These are phyloP conservation scores for Eilema depressum DNA, from an alignment of 2,888 invertebrate species.

Conservation along the genomic window DNA sequence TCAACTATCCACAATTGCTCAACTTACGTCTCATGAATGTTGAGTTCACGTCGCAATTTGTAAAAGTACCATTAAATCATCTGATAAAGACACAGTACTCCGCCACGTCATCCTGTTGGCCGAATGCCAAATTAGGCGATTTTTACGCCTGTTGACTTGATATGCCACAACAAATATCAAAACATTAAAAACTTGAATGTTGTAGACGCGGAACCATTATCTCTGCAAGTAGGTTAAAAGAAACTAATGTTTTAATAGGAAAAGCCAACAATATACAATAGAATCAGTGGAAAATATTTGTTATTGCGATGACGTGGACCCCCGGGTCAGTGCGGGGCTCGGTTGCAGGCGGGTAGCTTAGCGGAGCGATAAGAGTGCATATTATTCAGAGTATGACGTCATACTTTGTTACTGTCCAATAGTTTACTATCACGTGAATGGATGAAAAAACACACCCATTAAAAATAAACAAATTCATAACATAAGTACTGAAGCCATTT, in stretches of 20 bases:
- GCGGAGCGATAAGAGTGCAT: constrained; percentile 27
- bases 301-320: constrained; percentile 73
- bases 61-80: constrained; percentile 46
- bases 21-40: constrained; percentile 33
- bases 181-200: constrained; percentile 40
- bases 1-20: neutral
- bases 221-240: constrained; percentile 69
- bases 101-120: constrained; percentile 48
- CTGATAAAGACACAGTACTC: constrained; percentile 40
- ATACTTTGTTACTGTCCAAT: too few relatives aligned
- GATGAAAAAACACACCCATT: too few relatives aligned
- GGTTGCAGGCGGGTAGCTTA: constrained; percentile 45
- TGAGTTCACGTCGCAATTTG: constrained; percentile 9
- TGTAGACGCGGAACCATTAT: constrained; percentile 50
- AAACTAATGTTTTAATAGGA: constrained; percentile 78
- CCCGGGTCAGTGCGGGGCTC: constrained; percentile 36
- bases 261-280: constrained; percentile 80
- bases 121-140: constrained; percentile 52
- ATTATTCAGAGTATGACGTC: neutral
- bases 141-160: constrained; percentile 41
- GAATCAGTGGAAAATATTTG: constrained; percentile 81
- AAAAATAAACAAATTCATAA: too few relatives aligned
- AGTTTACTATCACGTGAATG: neutral
- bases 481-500: too few relatives aligned
- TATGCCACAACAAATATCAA: constrained; percentile 43